phyloP scores from a whole-genome alignment of 1,140 invertebrate genomes.

The Neodiprion lecontei region DNA sequence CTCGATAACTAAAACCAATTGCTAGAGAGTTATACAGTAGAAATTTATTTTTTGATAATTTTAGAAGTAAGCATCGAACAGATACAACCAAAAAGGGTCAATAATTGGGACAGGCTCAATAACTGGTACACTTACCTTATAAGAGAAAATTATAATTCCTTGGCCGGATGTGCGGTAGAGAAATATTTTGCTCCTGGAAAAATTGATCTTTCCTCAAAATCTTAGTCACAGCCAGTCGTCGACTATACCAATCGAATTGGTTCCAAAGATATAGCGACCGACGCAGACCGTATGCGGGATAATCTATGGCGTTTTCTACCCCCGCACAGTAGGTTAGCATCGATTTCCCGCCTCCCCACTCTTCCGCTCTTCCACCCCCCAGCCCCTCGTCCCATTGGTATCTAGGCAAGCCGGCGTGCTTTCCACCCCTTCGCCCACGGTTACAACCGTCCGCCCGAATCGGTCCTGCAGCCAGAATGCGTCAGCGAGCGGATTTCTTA shows the following conservation, averaged over 20 bases:
- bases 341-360: neutral
- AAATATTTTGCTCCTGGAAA: no score
- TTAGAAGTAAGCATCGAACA: no score
- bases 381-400: neutral
- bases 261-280: neutral
- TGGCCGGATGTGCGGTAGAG: no score
- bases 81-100: no score
- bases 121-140: no score
- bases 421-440: neutral
- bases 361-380: neutral
- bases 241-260: neutral
- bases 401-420: neutral
- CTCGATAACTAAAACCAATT: no score
- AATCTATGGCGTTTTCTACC: slow-evolving; percentile 2
- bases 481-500: neutral
- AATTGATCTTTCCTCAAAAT: no score
- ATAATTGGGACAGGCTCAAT: no score
- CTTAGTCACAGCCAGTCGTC: no score
- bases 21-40: no score
- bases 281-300: neutral
- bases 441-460: neutral
- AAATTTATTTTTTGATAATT: no score
- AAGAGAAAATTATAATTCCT: no score
- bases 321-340: neutral
- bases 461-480: neutral